Percentiles rank a stretch among this genome's conserved stretches.
Conservation (phyloP, 2,888 invertebrate genomes). For the Trypoxylon attenuatum region DNA sequence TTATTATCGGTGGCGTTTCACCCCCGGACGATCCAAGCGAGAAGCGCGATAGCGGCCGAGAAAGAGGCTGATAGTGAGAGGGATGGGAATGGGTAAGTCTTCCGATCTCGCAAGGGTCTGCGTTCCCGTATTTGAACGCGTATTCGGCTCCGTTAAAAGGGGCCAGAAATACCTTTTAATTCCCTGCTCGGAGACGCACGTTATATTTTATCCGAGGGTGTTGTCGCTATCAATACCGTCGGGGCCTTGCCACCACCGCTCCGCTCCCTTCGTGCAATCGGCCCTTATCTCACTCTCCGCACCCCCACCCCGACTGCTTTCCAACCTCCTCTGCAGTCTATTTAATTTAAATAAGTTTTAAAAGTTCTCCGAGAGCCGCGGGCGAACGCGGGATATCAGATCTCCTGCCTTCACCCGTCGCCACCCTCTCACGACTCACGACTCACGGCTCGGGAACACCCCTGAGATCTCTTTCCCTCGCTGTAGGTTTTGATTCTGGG, state of each 20-base stretch:
- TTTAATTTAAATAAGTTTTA: slow-evolving; percentile 69
- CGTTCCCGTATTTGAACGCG: slow-evolving; percentile 29
- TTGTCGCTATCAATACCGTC: slow-evolving; percentile 61
- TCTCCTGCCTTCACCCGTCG: slow-evolving; percentile 27
- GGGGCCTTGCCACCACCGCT: slow-evolving; percentile 13
- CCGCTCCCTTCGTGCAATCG: slow-evolving; percentile 44
- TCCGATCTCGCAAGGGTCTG: slow-evolving; percentile 19
- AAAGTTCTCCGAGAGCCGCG: slow-evolving; percentile 49
- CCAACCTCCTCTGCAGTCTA: slow-evolving; percentile 47
- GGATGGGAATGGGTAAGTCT: slow-evolving; percentile 3
- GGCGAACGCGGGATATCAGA: slow-evolving; percentile 45
- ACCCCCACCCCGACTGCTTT: slow-evolving; percentile 19
- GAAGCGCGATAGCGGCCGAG: slow-evolving; percentile 24
- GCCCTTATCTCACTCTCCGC: slow-evolving; percentile 58
- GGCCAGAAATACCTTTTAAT: slow-evolving; percentile 59
- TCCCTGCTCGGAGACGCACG: slow-evolving; percentile 48
- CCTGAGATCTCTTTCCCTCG: neutral
- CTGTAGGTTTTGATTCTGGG: neutral
- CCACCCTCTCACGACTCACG: slow-evolving; percentile 10
- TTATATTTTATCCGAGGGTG: slow-evolving; percentile 60
- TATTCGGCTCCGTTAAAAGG: slow-evolving; percentile 44
- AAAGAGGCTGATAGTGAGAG: slow-evolving; percentile 19
- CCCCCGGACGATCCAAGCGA: slow-evolving; percentile 25
- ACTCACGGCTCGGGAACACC: no score
- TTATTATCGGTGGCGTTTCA: slow-evolving; percentile 44